Percentiles rank a stretch among this genome's conserved stretches.
These are phyloP conservation scores for Actinostola sp. DNA, from an alignment of 92 coral and sea anemone species.

Conservation along the genomic window DNA sequence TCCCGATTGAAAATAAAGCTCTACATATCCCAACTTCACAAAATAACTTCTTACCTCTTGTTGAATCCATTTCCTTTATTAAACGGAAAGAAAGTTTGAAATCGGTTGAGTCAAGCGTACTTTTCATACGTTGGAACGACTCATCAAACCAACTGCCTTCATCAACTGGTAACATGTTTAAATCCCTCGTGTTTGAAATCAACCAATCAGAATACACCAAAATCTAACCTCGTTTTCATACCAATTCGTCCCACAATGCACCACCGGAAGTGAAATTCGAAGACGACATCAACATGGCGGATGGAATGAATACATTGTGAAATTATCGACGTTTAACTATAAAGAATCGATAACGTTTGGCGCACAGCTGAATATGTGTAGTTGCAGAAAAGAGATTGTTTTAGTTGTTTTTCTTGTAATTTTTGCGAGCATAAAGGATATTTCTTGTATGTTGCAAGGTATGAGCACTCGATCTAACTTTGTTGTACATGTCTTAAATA, in stretches of 20 bases:
- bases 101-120: neutral
- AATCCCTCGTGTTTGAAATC: slow-evolving; percentile 49
- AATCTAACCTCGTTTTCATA: slow-evolving; percentile 34
- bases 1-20: neutral
- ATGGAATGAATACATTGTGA: neutral
- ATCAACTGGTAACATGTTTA: slow-evolving; percentile 50
- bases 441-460: neutral
- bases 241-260: slow-evolving; percentile 50
- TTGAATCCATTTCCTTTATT: slow-evolving; percentile 8
- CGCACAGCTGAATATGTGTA: slow-evolving; percentile 7
- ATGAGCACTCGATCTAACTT: too few species aligned
- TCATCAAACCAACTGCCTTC: slow-evolving; percentile 39
- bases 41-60: slow-evolving; percentile 17
- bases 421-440: neutral
- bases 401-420: slow-evolving; percentile 7
- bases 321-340: neutral
- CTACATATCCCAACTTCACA: neutral
- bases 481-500: too few species aligned
- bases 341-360: neutral
- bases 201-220: slow-evolving; percentile 58
- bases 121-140: slow-evolving; percentile 21
- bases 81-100: neutral
- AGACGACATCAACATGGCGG: slow-evolving; percentile 48
- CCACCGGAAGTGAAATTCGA: slow-evolving; percentile 10
- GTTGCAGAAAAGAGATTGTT: neutral